Base-by-base conservation (phyloP, 1,140 invertebrate species). In the Lithobius niger region DNA sequence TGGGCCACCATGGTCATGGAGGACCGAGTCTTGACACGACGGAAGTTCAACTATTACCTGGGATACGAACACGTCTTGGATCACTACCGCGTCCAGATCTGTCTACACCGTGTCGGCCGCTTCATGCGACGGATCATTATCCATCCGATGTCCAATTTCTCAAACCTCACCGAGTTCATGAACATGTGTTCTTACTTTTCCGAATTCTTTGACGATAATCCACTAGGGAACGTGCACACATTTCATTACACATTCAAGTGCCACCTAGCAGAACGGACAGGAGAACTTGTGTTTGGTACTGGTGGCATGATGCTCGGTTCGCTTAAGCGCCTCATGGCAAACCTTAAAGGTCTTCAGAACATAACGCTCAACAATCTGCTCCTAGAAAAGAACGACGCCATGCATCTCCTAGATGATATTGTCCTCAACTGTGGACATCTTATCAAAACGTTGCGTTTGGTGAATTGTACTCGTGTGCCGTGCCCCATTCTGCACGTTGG, bases 141-240 rank as follows among this genome's bases (percentile, higher is more conserved):
- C 55, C 75, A 77, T 18, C 85, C 85, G 0, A 84, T 83, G 73
- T 71, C 77, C 24, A 88, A 87, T 67, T 87, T 88, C 59, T 83
- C 83, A 62, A 89, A 89, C 65, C 71, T 89, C 2, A 88, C 83
- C 62, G 84, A 88, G 67, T 88, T 88, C 62, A 85, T 88, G 79
- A 84, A 82, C 28, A 79, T 87, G 73, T 65, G 84, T 42, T 82
- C 80, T 2, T 88, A 80, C 75, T 86, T 81, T 59, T 76, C 77
- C 1, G 82, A 84, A 62, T 66, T 65, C 19, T 69, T 64, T 43
- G 66, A 68, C 13, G 57, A 61, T 15, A 60, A 61, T 50, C 66
- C 65, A 1, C 63, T 73, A 62, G 58, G 62, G 21, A 48, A 51
- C 18, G 50, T 73, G 1, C 59, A 64, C 36, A 66, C 62, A 2